A percentile compares a stretch with the other conserved stretches of the same genome.
Evolutionary conservation across 1,140 invertebrate species (phyloP).

Genomic region (Scylla paramamosain): DNA sequence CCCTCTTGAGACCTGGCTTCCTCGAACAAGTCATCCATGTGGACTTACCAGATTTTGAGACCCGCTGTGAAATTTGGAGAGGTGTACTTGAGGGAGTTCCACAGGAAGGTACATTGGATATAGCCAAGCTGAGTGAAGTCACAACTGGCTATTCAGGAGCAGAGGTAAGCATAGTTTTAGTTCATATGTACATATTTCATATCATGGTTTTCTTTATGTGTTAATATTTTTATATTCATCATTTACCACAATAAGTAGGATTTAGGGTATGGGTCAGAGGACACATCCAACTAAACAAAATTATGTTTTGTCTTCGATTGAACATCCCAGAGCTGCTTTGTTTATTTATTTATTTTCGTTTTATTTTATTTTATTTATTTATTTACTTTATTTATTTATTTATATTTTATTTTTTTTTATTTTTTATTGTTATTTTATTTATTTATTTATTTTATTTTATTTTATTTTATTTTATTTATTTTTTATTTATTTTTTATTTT

Average conservation of each 20-base stretch:
- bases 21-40: conserved; percentile 94
- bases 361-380: neutral
- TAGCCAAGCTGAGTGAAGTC: conserved; percentile 80
- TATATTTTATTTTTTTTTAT: neutral
- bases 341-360: neutral
- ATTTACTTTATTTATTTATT: neutral
- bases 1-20: conserved; percentile 91
- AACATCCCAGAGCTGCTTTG: neutral
- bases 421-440: no score
- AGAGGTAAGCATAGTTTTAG: conserved; percentile 80
- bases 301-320: neutral
- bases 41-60: conserved; percentile 88
- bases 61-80: conserved; percentile 87
- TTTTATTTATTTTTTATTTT: neutral
- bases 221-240: neutral
- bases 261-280: no score
- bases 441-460: neutral
- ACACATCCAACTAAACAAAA: neutral
- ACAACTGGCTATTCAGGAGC: conserved; percentile 82
- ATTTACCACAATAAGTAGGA: no score
- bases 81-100: conserved; percentile 85
- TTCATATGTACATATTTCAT: neutral
- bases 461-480: neutral
- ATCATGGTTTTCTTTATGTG: neutral
- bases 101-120: conserved; percentile 83